Base-by-base conservation (phyloP, 2,888 invertebrate species). In the Cantharis nigra region DNA sequence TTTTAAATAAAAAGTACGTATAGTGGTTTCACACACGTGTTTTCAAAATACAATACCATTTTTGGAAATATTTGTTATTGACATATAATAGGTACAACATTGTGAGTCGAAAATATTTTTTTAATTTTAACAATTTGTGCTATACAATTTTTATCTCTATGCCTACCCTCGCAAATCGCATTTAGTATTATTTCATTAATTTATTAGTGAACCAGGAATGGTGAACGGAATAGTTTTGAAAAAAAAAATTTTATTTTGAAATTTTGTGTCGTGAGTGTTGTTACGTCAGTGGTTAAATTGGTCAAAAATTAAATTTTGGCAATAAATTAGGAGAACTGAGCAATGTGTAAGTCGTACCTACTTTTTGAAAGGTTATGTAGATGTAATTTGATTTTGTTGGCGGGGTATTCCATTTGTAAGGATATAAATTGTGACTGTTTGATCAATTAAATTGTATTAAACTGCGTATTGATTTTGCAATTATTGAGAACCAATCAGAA, bases 401-500 rank as follows among this genome's bases (percentile, higher is more conserved):
- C 74, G 70, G 71, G 64, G 63, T 63, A 64, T 71, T 71, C 74
- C 69, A 77, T 74, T 74, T 74, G 69, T 74, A 78, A 75, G 74
- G 71, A 63, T 62, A 76, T 76, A 76, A 79, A 79, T 79, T 76
- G 70, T 70, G 71, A 74, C 69, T 75, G 75, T 77, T 79, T 86
- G 86, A 87, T 87, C 87, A 87, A 87, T 87, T 87, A 87, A 86
- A 85, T 85, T 87, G 87, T 86, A 87, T 86, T 86, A 85, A 86
- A 85, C 83, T 83, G 83, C 78, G 87, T 88, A 89, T 89, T 88
- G 88, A 88, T 88, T 88, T 89, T 88, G 88, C 88, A 89, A 89
- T 89, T 88, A 89, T 89, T 85, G 88, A 85, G 86, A 88, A 88
- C 89, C 88, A 89, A 89, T 89, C 88, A 88, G 87, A 87, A 86